Evolutionary conservation across 2,888 invertebrate species (phyloP).

Genomic region (Dolichopus griseipennis): DNA sequence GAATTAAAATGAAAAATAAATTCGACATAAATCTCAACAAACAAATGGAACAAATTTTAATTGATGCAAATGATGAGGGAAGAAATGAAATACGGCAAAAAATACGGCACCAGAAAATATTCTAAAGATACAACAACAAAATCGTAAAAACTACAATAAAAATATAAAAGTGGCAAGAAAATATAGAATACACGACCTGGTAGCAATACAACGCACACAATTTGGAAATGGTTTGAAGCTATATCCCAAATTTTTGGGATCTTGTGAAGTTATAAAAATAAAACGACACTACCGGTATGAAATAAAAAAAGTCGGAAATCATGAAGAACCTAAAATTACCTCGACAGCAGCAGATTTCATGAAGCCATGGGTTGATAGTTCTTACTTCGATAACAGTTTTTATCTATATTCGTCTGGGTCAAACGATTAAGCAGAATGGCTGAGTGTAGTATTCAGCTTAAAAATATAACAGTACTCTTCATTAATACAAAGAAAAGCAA

Average conservation of each 20-base stretch:
- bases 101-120: conserved; percentile 16
- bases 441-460: neutral
- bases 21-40: too few relatives aligned
- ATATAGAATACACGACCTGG: conserved; percentile 16
- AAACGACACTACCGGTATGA: conserved; percentile 19
- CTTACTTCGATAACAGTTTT: neutral
- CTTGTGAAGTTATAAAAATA: conserved; percentile 17
- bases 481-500: too few relatives aligned
- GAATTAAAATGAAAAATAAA: conserved; percentile 23
- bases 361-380: conserved; percentile 17
- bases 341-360: conserved; percentile 15
- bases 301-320: conserved; percentile 16
- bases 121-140: conserved; percentile 17
- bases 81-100: conserved; percentile 12
- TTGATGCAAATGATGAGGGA: neutral
- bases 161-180: conserved; percentile 15
- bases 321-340: conserved; percentile 17
- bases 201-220: conserved; percentile 16
- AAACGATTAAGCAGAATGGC: neutral
- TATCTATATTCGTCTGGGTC: neutral
- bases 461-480: too few relatives aligned
- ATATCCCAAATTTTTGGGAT: conserved; percentile 17
- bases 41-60: too few relatives aligned
- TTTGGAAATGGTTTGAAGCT: conserved; percentile 20
- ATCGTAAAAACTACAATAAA: conserved; percentile 16